Conservation (phyloP, 2,888 invertebrate genomes). For the Achlya flavicornis region DNA sequence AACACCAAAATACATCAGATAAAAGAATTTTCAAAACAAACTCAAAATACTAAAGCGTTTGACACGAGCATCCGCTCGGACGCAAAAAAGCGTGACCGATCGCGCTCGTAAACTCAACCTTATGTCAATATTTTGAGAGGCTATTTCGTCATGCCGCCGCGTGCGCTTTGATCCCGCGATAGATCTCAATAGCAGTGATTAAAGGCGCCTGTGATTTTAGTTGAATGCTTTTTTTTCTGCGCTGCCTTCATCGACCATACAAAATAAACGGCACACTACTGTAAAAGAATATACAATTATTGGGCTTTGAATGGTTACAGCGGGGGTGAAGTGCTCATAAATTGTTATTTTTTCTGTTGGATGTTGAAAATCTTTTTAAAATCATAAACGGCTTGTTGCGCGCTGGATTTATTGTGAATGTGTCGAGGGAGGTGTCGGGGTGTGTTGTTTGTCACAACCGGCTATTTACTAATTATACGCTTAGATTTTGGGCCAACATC, state of each 20-base stretch:
- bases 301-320: conserved; percentile 82
- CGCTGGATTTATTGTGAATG: conserved; percentile 68
- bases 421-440: conserved; percentile 63
- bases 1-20: conserved; percentile 81
- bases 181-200: conserved; percentile 84
- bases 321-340: conserved; percentile 83
- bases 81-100: conserved; percentile 77
- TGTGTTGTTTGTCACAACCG: conserved; percentile 46
- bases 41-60: conserved; percentile 84
- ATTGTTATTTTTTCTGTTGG: conserved; percentile 75
- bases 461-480: conserved; percentile 74
- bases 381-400: conserved; percentile 70
- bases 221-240: conserved; percentile 78
- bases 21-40: conserved; percentile 85
- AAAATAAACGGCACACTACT: conserved; percentile 82
- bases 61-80: conserved; percentile 83
- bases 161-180: conserved; percentile 78
- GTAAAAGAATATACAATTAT: conserved; percentile 85
- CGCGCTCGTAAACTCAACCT: conserved; percentile 63
- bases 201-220: conserved; percentile 84
- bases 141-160: conserved; percentile 67
- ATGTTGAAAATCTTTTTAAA: conserved; percentile 76
- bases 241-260: conserved; percentile 76
- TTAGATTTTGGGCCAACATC: conserved; percentile 44
- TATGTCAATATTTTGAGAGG: conserved; percentile 72